Evolutionary conservation across 1,140 invertebrate species (phyloP).

Genomic region (Semibalanus balanoides): DNA sequence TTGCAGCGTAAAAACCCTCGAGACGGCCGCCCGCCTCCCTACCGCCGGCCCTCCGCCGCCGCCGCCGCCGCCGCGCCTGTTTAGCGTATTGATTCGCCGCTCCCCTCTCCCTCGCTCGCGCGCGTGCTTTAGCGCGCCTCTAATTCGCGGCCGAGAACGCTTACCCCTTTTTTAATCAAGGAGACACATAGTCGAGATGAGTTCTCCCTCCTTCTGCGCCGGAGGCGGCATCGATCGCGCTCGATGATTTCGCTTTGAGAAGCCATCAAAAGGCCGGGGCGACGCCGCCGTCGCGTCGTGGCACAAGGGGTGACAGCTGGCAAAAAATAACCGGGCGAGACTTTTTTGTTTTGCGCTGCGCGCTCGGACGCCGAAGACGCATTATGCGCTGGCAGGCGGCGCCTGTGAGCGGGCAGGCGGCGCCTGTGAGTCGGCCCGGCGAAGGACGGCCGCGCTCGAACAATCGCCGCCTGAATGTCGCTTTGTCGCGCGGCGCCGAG

Average conservation of each 20-base stretch:
- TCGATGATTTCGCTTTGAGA: neutral
- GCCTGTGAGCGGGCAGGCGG: neutral
- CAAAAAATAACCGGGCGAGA: neutral
- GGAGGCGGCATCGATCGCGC: neutral
- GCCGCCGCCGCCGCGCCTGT: neutral
- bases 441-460: neutral
- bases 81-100: neutral
- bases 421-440: neutral
- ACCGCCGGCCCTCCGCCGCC: too few relatives aligned
- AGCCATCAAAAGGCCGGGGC: neutral
- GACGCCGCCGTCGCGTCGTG: neutral
- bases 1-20: too few relatives aligned
- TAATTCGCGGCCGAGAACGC: slow-evolving; percentile 1
- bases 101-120: neutral
- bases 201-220: neutral
- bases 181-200: neutral
- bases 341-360: neutral
- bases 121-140: neutral
- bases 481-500: neutral
- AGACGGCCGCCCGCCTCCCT: neutral
- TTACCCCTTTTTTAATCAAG: slow-evolving; percentile 2
- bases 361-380: neutral
- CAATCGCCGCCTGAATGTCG: neutral
- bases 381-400: neutral
- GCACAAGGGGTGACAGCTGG: neutral